Base-by-base conservation (phyloP, 64 coral and sea anemone species). In the Anthopleura sola region DNA sequence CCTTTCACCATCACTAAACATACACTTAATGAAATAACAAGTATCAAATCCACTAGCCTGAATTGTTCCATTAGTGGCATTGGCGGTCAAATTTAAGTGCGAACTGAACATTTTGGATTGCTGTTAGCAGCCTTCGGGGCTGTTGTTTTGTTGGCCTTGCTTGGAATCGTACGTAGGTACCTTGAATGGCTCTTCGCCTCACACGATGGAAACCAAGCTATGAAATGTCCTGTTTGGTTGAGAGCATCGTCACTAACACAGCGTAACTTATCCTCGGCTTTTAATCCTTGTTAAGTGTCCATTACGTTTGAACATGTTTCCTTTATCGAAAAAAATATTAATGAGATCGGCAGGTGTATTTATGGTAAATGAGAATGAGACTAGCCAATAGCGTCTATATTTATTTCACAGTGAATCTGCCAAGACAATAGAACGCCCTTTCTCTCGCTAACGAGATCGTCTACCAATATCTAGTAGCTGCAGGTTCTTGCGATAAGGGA, bases 1-100 rank as follows among this genome's bases (percentile, higher is more conserved):
- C 57, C 84, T 80, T 46, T 89, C 90, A 15, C 64, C 49, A 37
- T 40, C 48, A 15, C 90, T 86, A 82, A 96, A 96, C 13, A 62
- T 87, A 46, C 94, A 96, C 58, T 87, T 96, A 24, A 92, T 60
- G 3, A 19, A 16, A 6, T 69, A 71, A 54, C 94, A 96, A 49
- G 69, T 3, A 36, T 71, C 66, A 16, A 33, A 9, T 32, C 13
- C 29, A n/a, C 58, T 62, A 6, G 3, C 58, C 58, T 62, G 58
- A 1, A 62, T 1, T 31, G 66, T 71, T 34, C 29, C 66, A 71
- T 71, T 71, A 16, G 28, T 71, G 29, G 28, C 9, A 34, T 71
- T 71, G 16, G 28, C 8, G 14, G 66, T 71, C 3, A 71, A 14
- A 34, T 71, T 71, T 3, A 71, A 71, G 66, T 13, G 29, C 3